These are phyloP conservation scores for Drosophila subsilvestris DNA, from an alignment of 2,888 invertebrate genomes.

Conservation along the genomic window DNA sequence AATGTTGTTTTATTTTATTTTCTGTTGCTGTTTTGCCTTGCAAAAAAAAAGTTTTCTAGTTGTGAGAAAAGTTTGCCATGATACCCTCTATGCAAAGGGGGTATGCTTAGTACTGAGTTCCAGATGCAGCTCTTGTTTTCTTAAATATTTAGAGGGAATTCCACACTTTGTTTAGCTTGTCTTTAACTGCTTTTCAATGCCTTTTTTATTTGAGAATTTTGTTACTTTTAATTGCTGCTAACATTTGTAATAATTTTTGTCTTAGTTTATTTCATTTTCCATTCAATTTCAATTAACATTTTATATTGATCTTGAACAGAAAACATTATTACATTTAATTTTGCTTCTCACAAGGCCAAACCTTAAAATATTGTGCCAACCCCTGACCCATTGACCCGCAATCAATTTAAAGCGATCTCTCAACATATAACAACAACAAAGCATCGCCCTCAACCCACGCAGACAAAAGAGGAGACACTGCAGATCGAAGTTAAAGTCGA, in stretches of 20 bases:
- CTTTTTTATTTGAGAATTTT: no score
- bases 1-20: conserved; percentile 15
- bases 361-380: neutral
- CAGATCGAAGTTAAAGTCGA: conserved; percentile 27
- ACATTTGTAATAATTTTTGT: neutral
- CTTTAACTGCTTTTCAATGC: neutral
- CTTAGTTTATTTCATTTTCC: neutral
- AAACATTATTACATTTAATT: neutral
- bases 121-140: neutral
- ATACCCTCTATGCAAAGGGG: neutral
- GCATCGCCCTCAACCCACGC: conserved; percentile 6
- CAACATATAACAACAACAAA: conserved; percentile 30
- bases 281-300: neutral
- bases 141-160: neutral
- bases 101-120: neutral
- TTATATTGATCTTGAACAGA: no score
- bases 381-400: conserved; percentile 48
- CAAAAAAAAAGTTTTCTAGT: conserved; percentile 58
- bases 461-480: conserved; percentile 39
- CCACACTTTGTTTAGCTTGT: neutral
- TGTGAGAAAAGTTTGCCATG: conserved; percentile 53
- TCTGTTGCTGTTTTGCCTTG: conserved; percentile 6
- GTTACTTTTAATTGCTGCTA: neutral
- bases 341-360: neutral
- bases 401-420: conserved; percentile 48